A percentile compares a stretch with the other conserved stretches of the same genome.
These are phyloP conservation scores for Tylochromis polylepis DNA, from an alignment of 2,113 vertebrate genomes.

Conservation along the genomic window DNA sequence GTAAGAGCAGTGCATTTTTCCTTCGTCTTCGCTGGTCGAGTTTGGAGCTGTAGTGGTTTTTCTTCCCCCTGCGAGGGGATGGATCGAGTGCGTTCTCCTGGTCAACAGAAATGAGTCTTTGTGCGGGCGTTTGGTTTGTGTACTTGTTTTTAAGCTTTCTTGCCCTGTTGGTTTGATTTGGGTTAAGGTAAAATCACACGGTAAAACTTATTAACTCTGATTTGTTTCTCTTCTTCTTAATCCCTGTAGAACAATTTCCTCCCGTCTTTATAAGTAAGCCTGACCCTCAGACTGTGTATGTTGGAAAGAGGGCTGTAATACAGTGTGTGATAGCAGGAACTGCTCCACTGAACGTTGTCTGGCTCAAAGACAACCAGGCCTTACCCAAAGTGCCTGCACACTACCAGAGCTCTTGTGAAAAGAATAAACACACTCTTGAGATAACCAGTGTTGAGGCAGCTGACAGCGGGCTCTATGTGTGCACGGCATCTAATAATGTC, in stretches of 20 bases:
- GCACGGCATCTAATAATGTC: constrained; percentile 83
- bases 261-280: constrained; percentile 85
- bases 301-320: constrained; percentile 82
- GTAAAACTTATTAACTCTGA: constrained; percentile 16
- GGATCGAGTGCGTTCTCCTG: neutral
- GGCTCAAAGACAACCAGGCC: constrained; percentile 81
- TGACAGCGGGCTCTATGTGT: constrained; percentile 81
- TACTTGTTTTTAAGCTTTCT: neutral
- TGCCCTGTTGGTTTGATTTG: neutral
- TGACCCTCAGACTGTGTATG: constrained; percentile 82
- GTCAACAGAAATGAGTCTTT: neutral
- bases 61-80: neutral
- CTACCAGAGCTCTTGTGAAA: constrained; percentile 77
- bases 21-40: constrained; percentile 4
- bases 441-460: constrained; percentile 66
- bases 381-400: constrained; percentile 65
- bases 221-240: constrained; percentile 64
- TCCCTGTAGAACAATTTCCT: constrained; percentile 81
- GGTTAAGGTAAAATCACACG: neutral
- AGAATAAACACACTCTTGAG: constrained; percentile 82
- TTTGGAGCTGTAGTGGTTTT: neutral
- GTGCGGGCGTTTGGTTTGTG: neutral
- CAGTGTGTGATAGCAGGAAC: constrained; percentile 84
- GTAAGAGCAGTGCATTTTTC: constrained; percentile 72
- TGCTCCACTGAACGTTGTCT: constrained; percentile 82